Evolutionary conservation across 1,140 invertebrate genomes (phyloP), one percentile per base, ranked within the genome.

Genomic region (Panulirus ornatus): DNA sequence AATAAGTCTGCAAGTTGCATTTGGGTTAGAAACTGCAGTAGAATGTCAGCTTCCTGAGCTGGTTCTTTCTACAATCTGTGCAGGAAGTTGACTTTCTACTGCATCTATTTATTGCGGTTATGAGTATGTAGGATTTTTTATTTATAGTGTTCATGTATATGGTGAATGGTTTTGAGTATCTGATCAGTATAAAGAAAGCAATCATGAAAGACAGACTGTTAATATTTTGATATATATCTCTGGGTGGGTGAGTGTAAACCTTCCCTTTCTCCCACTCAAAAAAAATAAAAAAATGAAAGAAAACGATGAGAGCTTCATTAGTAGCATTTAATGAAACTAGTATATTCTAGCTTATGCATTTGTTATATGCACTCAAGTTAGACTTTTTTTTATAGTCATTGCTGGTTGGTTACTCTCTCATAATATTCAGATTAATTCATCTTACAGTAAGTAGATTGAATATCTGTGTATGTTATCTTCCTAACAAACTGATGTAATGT

Each of bases 121-220:
- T 34, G 44, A 83, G 58, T 89, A 42, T 76, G 44, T 86, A 82
- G 58, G 78, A 71, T 54, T 44, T 71, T 82, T 36, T 89, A 88
- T 89, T 81, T 73, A 71, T 82, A 40, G 54, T 63, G 44, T 76
- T 11, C n/a, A 66, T 89, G 44, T 84, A 71, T 54, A 81, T 81
- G 76, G 51, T 89, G 51, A n/a, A 14, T 36, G 38, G 71, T 75
- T 63, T 82, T 63, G 78, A 82, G 73, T 75, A 76, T 54, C 42
- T 83, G 88, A 89, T 83, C 88, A 83, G 66, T 83, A 89, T 89
- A 75, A 84, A 89, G 70, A 83, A 89, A 89, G 88, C 88, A 89
- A 84, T 76, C 70, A 83, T 54, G 79, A 89, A 89, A 89, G 88
- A 89, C 88, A 89, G 63, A 88, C 78, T 63, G 30, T 85, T 76